Percentiles rank a stretch among this genome's conserved stretches.
Evolutionary conservation across 2,888 invertebrate genomes (phyloP).

Genomic region (Petrophora chlorosata): DNA sequence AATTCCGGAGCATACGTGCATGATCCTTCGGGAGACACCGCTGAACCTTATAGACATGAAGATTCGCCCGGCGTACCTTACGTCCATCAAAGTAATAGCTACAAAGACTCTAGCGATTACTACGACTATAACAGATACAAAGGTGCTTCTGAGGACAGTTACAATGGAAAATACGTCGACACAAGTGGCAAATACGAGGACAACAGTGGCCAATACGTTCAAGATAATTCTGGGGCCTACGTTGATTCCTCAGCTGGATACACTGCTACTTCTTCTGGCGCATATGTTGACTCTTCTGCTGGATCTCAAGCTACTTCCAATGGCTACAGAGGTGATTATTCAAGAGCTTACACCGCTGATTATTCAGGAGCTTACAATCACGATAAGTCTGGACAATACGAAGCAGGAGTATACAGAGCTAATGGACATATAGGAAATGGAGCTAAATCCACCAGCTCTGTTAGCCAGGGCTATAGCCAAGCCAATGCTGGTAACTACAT

Average conservation of each 20-base stretch:
- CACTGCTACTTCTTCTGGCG: constrained; percentile 28
- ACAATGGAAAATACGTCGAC: constrained; percentile 38
- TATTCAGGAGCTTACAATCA: constrained; percentile 54
- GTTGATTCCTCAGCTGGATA: constrained; percentile 40
- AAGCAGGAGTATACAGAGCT: constrained; percentile 60
- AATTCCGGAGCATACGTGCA: constrained; percentile 76
- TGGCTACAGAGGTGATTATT: constrained; percentile 34
- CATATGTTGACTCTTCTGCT: constrained; percentile 17
- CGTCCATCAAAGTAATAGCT: constrained; percentile 56
- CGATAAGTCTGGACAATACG: constrained; percentile 60
- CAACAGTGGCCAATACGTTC: constrained; percentile 51
- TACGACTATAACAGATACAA: constrained; percentile 51
- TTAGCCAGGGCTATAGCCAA: constrained; percentile 51
- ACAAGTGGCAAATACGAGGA: constrained; percentile 53
- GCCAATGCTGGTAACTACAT: constrained; percentile 63
- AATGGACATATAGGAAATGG: constrained; percentile 58
- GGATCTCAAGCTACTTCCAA: constrained; percentile 16
- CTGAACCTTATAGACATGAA: constrained; percentile 71
- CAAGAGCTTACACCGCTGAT: constrained; percentile 48
- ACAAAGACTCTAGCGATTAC: constrained; percentile 58
- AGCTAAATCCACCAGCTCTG: constrained; percentile 28
- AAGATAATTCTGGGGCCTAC: constrained; percentile 60
- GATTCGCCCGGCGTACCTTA: constrained; percentile 67
- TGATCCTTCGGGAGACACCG: constrained; percentile 74
- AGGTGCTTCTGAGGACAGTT: constrained; percentile 42